These are phyloP conservation scores for Forbesichthys agassizii DNA, from an alignment of 2,113 vertebrate species.

Conservation along the genomic window DNA sequence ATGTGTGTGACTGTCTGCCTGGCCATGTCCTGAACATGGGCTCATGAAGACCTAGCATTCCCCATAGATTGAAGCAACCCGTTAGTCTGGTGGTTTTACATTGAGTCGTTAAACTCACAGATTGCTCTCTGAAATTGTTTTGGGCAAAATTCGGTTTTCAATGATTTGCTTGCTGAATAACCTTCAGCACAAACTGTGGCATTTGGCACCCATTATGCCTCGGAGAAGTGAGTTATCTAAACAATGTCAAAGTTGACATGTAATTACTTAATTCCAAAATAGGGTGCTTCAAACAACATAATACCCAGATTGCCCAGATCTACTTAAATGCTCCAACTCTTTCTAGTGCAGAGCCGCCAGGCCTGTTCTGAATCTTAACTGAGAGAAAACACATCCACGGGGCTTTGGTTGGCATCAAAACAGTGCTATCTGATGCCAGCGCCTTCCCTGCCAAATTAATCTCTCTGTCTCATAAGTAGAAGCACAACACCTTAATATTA, in stretches of 20 bases:
- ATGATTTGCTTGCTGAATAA: background rate
- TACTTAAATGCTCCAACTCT: background rate
- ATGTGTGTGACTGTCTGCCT: background rate
- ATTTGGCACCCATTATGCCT: background rate
- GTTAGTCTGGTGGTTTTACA: background rate
- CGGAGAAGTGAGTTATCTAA: background rate
- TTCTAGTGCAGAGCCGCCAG: background rate
- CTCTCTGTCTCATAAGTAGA: background rate
- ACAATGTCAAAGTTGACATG: background rate
- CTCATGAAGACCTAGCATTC: background rate
- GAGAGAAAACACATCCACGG: no score
- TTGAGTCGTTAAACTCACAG: background rate
- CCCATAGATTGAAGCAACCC: background rate
- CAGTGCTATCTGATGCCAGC: background rate
- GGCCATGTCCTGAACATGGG: background rate
- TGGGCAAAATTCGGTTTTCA: background rate
- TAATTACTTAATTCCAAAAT: background rate
- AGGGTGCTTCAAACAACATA: background rate
- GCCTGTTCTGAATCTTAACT: background rate
- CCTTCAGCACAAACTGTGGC: background rate
- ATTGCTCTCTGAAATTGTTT: background rate
- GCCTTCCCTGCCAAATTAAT: background rate
- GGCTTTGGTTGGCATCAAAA: background rate
- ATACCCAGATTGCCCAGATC: background rate
- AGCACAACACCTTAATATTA: background rate